Evolutionary conservation across 2,797 vertebrate genomes (phyloP).

Genomic region (Chiloscyllium punctatum): DNA sequence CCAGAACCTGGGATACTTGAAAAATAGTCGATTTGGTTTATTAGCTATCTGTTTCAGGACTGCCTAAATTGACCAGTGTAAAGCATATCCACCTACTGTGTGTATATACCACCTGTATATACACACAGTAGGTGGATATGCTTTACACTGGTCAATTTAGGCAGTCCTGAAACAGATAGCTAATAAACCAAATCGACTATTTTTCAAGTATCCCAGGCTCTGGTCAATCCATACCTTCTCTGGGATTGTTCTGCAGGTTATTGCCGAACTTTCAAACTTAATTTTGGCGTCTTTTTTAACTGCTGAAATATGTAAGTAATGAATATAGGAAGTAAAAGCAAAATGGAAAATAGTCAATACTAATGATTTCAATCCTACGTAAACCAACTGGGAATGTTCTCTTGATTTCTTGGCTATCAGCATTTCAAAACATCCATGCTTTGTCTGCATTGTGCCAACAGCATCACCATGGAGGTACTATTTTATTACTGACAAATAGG

Average conservation of each 20-base stretch:
- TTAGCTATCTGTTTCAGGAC: background rate
- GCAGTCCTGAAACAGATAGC: background rate
- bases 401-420: background rate
- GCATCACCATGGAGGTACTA: background rate
- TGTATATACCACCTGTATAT: background rate
- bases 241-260: background rate
- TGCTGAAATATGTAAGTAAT: background rate
- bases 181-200: background rate
- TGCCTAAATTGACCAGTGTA: background rate
- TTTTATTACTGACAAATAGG: background rate
- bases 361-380: background rate
- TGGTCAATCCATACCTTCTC: background rate
- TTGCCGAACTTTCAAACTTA: background rate
- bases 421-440: background rate
- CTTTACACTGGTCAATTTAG: background rate
- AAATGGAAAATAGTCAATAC: background rate
- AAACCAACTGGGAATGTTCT: background rate
- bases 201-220: background rate
- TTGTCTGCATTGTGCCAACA: background rate
- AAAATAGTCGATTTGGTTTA: background rate
- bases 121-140: background rate
- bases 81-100: background rate
- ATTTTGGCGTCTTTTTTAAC: background rate
- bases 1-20: background rate
- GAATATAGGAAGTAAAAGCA: background rate